Conservation (phyloP, 2,113 vertebrate genomes). For the Eupsittula cactorum region DNA sequence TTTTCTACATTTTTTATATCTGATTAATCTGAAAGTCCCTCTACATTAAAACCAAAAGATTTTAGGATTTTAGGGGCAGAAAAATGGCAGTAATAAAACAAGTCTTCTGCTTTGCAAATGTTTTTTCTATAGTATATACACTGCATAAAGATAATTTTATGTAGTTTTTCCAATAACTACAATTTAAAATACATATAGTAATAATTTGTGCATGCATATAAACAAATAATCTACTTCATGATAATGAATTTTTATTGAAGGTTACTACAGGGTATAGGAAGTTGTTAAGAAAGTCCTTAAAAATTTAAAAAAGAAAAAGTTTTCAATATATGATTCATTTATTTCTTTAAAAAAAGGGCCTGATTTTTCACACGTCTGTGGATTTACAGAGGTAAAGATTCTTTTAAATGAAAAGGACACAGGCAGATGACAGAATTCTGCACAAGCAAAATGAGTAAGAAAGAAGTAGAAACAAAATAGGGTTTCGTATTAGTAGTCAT, state of each 20-base stretch:
- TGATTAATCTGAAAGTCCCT: background rate
- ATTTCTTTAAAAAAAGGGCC: background rate
- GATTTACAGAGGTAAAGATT: background rate
- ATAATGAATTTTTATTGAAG: background rate
- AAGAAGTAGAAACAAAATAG: background rate
- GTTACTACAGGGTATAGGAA: background rate
- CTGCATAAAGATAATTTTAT: background rate
- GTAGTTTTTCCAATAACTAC: background rate
- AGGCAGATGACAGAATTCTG: background rate
- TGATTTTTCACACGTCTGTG: background rate
- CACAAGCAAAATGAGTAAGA: background rate
- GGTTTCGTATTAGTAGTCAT: background rate
- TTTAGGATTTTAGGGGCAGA: background rate
- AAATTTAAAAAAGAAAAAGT: background rate
- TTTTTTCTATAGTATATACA: background rate
- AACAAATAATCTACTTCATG: background rate
- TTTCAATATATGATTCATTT: background rate
- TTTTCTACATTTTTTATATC: background rate
- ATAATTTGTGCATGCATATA: background rate
- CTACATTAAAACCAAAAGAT: background rate
- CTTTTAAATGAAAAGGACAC: background rate
- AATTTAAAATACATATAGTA: background rate
- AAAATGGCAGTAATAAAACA: background rate
- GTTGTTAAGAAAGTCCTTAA: background rate
- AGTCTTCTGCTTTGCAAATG: rapidly evolving